Evolutionary conservation across 2,888 invertebrate species (phyloP).

Genomic region (Glyphotaelius pellucidus): DNA sequence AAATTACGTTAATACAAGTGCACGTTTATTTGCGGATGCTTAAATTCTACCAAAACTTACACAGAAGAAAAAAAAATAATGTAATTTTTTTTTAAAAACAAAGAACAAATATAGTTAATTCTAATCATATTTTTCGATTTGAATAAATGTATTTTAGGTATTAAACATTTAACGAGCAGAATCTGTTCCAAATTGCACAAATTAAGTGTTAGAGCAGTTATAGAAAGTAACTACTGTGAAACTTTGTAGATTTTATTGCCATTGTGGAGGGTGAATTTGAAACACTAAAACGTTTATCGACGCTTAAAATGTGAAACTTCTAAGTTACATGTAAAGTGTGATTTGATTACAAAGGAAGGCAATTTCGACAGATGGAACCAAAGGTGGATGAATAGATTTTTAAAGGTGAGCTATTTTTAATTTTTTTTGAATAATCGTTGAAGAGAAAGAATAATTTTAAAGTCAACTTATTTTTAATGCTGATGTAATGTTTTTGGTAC

Average conservation of each 20-base stretch:
- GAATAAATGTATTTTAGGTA: not conserved
- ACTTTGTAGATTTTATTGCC: not conserved
- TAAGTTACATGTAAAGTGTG: not conserved
- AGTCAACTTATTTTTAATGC: not conserved
- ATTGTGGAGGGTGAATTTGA: not conserved
- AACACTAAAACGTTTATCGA: not conserved
- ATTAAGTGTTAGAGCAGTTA: not conserved
- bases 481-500: not conserved
- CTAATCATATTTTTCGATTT: not conserved
- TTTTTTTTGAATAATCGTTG: not conserved
- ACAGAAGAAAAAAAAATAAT: not conserved
- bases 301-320: not conserved
- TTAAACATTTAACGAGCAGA: not conserved
- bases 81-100: not conserved
- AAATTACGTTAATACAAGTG: not conserved
- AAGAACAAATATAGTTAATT: not conserved
- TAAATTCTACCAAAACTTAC: not conserved
- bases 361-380: not conserved
- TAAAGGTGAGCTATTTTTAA: not conserved
- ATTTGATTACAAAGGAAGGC: not conserved
- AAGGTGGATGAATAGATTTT: not conserved
- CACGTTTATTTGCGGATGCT: not conserved
- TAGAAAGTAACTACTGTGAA: not conserved
- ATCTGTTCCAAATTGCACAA: not conserved
- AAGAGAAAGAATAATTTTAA: not conserved